These are phyloP conservation scores for Drosophila repleta DNA, from an alignment of 1,140 invertebrate species.

Conservation along the genomic window DNA sequence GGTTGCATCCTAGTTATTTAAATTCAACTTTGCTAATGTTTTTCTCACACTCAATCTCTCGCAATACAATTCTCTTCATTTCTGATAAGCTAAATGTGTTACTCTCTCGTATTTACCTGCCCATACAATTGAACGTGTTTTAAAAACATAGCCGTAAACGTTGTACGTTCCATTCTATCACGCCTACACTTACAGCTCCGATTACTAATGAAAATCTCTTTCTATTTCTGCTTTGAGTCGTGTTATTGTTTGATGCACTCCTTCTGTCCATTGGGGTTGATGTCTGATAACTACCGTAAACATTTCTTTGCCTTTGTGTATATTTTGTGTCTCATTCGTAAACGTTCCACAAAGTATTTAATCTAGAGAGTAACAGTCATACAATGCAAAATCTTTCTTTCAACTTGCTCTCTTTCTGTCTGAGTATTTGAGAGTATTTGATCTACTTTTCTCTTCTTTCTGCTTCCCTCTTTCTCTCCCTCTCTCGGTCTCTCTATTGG, in stretches of 20 bases:
- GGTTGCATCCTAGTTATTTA: no score
- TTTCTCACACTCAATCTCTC: no score
- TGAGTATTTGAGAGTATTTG: neutral
- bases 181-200: neutral
- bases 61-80: no score
- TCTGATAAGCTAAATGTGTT: no score
- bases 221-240: neutral
- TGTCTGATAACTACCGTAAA: no score
- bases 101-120: no score
- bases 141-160: neutral
- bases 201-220: neutral
- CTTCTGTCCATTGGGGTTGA: neutral
- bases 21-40: no score
- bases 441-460: neutral
- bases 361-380: no score
- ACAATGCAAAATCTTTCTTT: neutral
- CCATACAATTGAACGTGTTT: no score
- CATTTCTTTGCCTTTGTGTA: no score
- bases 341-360: neutral
- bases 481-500: neutral
- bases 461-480: neutral
- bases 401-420: neutral
- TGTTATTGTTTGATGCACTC: neutral
- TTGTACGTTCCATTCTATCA: no score
- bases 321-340: neutral